These are phyloP conservation scores for Zosterops hypoxanthus DNA, from an alignment of 2,113 vertebrate species.

Conservation along the genomic window DNA sequence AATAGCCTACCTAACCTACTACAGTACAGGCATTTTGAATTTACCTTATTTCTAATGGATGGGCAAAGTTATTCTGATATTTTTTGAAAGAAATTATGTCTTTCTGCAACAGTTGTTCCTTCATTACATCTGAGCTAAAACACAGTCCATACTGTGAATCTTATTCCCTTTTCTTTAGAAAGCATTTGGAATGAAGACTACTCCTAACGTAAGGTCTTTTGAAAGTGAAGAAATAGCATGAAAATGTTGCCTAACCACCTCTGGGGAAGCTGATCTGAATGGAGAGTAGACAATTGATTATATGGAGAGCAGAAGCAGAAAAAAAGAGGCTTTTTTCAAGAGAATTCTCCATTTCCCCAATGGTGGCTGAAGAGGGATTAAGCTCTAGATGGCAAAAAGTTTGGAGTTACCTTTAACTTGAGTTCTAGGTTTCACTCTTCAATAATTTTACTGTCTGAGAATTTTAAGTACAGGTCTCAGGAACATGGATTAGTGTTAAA, in stretches of 20 bases:
- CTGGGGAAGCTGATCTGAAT: background rate
- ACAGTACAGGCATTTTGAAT: background rate
- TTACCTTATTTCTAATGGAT: background rate
- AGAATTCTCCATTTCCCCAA: background rate
- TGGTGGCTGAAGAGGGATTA: background rate
- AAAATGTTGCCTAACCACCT: background rate
- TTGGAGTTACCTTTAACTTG: background rate
- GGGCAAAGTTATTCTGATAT: background rate
- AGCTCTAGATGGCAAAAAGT: background rate
- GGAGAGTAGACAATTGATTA: background rate
- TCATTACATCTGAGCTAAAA: background rate
- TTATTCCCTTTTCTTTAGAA: background rate
- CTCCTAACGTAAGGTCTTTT: background rate
- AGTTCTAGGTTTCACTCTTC: background rate
- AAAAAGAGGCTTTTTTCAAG: background rate
- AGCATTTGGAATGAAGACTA: background rate
- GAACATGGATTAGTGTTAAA: background rate
- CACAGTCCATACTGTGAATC: background rate
- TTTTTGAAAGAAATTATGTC: background rate
- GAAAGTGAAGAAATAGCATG: background rate
- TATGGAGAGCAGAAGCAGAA: background rate
- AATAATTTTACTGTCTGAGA: background rate
- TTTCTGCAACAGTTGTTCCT: background rate
- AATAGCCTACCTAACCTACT: background rate
- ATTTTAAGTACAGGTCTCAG: background rate